phyloP scores from a whole-genome alignment of 2,888 invertebrate species.

The Polyommatus iphigenia region DNA sequence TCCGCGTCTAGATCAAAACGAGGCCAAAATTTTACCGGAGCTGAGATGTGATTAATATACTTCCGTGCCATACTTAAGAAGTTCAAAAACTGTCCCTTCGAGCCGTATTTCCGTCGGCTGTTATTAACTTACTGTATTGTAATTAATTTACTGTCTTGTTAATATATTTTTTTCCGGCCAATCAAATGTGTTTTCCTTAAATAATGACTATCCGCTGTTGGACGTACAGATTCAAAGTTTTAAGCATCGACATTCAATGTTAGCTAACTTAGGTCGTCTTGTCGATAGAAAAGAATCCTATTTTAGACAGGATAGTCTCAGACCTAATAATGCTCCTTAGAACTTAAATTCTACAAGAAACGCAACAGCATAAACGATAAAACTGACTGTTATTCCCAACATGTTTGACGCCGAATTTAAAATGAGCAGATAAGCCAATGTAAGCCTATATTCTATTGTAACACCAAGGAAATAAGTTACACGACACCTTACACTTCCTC shows the following conservation, averaged over 20 bases:
- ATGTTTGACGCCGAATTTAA: not conserved
- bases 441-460: not conserved
- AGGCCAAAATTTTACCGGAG: not conserved
- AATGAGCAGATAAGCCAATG: not conserved
- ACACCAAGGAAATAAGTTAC: slow-evolving; percentile 19
- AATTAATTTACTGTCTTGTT: too few relatives aligned
- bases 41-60: not conserved
- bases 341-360: not conserved
- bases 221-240: too few relatives aligned
- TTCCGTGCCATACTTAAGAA: not conserved
- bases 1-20: slow-evolving; percentile 7
- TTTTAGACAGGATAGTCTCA: too few relatives aligned
- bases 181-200: too few relatives aligned
- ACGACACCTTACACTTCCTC: slow-evolving; percentile 19
- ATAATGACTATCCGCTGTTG: too few relatives aligned
- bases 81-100: not conserved
- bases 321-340: too few relatives aligned
- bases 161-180: too few relatives aligned
- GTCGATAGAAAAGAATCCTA: too few relatives aligned
- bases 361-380: not conserved
- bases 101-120: not conserved
- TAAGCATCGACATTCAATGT: too few relatives aligned
- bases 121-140: too few relatives aligned
- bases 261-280: too few relatives aligned
- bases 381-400: not conserved